phyloP scores from a whole-genome alignment of 2,888 invertebrate genomes.

The Mylabris sibirica region DNA sequence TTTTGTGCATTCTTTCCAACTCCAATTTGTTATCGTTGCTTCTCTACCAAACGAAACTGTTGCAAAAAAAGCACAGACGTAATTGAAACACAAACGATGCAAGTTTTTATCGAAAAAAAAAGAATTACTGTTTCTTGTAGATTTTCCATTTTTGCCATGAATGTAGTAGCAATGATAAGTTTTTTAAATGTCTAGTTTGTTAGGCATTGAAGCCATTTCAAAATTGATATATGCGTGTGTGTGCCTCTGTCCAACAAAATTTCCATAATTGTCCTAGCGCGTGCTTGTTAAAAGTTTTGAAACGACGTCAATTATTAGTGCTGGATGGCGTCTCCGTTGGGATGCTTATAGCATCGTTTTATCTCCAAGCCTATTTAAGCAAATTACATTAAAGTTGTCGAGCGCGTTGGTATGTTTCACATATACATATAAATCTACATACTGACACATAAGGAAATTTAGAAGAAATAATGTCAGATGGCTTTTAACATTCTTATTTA shows the following conservation, averaged over 20 bases:
- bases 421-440: neutral
- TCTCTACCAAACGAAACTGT: neutral
- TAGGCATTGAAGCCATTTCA: neutral
- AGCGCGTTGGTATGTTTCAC: neutral
- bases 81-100: neutral
- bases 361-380: constrained; percentile 26
- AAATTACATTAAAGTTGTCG: constrained; percentile 26
- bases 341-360: constrained; percentile 16
- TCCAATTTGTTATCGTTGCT: neutral
- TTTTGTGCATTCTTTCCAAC: constrained; percentile 16
- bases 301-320: constrained; percentile 33
- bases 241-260: constrained; percentile 24
- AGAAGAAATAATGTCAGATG: neutral
- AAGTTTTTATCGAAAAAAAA: neutral
- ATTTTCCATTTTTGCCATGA: too few relatives aligned
- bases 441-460: neutral
- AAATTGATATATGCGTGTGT: neutral
- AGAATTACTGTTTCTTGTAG: neutral
- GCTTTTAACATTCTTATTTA: neutral
- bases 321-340: constrained; percentile 23
- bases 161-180: too few relatives aligned
- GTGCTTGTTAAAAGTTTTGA: constrained; percentile 34
- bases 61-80: neutral
- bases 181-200: neutral
- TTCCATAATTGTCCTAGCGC: constrained; percentile 33